A percentile compares a stretch with the other conserved stretches of the same genome.
Conservation (phyloP, 2,888 invertebrate genomes). For the Anaspis maculata region DNA sequence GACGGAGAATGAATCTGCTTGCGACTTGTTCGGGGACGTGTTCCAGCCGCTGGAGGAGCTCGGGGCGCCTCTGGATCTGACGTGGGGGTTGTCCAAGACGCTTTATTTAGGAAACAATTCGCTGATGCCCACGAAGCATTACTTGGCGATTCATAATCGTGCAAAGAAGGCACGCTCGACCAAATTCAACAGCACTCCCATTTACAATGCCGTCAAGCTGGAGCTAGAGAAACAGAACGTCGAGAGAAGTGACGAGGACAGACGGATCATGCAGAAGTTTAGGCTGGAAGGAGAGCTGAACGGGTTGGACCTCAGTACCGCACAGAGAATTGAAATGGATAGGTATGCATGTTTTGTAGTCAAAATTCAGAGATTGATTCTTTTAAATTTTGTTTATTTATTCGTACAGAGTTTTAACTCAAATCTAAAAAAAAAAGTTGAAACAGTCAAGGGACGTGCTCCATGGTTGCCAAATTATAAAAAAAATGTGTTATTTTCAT, state of each 20-base stretch:
- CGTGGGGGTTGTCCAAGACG: slow-evolving; percentile 82
- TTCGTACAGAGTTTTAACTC: too few species aligned
- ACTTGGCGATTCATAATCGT: slow-evolving; percentile 70
- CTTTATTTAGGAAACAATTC: slow-evolving; percentile 72
- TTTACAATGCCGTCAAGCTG: slow-evolving; percentile 60
- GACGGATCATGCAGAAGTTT: slow-evolving; percentile 67
- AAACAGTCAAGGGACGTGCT: too few species aligned
- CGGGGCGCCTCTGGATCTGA: slow-evolving; percentile 65
- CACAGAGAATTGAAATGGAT: slow-evolving; percentile 47
- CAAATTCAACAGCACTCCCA: slow-evolving; percentile 62
- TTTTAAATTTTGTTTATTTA: too few species aligned
- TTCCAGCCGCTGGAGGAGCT: slow-evolving; percentile 68
- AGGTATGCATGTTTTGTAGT: too few species aligned
- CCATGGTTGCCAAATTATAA: too few species aligned
- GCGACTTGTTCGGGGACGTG: slow-evolving; percentile 58
- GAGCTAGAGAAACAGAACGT: slow-evolving; percentile 23
- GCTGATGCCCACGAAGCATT: slow-evolving; percentile 70
- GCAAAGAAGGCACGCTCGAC: slow-evolving; percentile 64
- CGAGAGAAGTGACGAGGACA: slow-evolving; percentile 49
- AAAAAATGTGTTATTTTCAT: too few species aligned
- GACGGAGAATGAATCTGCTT: slow-evolving; percentile 36
- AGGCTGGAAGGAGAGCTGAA: slow-evolving; percentile 74
- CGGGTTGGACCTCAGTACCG: slow-evolving; percentile 60
- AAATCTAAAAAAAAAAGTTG: too few species aligned
- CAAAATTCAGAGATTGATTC: too few species aligned